These are phyloP conservation scores for Pseudococcus longispinus DNA, from an alignment of 2,888 invertebrate species.

Conservation along the genomic window DNA sequence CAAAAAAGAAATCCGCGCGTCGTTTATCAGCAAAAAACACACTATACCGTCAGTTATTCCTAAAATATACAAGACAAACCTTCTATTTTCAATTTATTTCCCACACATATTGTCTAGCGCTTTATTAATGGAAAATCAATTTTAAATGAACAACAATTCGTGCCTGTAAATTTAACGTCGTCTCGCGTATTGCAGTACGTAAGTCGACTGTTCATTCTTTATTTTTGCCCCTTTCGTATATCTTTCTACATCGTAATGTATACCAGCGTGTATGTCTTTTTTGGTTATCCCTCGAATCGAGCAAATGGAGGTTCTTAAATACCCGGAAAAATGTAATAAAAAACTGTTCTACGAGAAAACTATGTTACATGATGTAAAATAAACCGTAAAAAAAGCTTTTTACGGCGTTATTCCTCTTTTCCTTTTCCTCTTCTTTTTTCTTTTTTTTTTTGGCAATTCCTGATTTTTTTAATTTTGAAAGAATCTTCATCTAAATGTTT, in stretches of 20 bases:
- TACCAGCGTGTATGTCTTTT: not conserved
- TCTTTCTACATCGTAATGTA: not conserved
- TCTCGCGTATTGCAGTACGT: not conserved
- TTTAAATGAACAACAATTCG: constrained; percentile 40
- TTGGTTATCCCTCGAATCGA: not conserved
- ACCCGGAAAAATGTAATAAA: constrained; percentile 34
- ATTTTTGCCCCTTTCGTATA: not conserved
- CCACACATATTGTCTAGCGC: not conserved
- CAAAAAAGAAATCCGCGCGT: constrained; percentile 3
- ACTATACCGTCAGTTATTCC: constrained; percentile 20
- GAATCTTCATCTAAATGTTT: not conserved
- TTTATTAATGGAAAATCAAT: constrained; percentile 46
- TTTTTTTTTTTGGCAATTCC: not conserved
- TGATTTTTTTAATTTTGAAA: not conserved
- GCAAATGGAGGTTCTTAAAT: constrained; percentile 24
- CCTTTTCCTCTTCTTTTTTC: not conserved
- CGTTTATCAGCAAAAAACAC: constrained; percentile 45
- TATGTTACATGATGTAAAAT: not conserved
- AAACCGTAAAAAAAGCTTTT: not conserved
- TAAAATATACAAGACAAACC: constrained; percentile 15
- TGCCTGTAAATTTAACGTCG: not conserved
- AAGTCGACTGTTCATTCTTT: not conserved
- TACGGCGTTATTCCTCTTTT: not conserved
- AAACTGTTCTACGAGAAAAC: not conserved
- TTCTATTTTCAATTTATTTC: constrained; percentile 16